Evolutionary conservation across 2,888 invertebrate species (phyloP).

Genomic region (Micoletzkya japonica): DNA sequence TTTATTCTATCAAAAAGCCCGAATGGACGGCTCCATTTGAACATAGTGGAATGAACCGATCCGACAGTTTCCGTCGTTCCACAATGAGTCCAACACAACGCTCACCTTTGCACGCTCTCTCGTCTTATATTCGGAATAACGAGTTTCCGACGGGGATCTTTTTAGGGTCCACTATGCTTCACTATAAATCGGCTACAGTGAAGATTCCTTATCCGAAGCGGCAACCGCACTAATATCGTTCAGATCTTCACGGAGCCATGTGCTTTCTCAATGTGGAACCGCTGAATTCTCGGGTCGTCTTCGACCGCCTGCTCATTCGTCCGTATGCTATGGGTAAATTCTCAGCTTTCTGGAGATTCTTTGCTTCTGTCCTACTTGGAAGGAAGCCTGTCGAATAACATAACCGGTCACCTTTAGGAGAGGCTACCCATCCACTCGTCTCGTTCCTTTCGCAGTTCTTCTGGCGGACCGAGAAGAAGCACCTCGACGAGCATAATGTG

Average conservation of each 20-base stretch:
- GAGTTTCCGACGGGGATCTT: too few relatives aligned
- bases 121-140: too few relatives aligned
- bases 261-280: constrained; percentile 36
- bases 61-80: too few relatives aligned
- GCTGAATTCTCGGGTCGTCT: constrained; percentile 20
- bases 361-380: too few relatives aligned
- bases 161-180: neutral
- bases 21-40: too few relatives aligned
- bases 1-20: neutral
- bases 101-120: too few relatives aligned
- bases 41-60: too few relatives aligned
- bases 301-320: constrained; percentile 1
- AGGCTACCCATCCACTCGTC: neutral
- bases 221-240: neutral
- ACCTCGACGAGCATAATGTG: constrained; percentile 3
- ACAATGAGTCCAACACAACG: too few relatives aligned
- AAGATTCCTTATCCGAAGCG: neutral
- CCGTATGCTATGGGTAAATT: constrained; percentile 3
- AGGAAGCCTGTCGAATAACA: too few relatives aligned
- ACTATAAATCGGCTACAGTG: neutral
- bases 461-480: constrained; percentile 23
- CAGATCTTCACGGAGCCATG: constrained; percentile 35
- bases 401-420: too few relatives aligned
- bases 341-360: too few relatives aligned
- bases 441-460: neutral